Evolutionary conservation across 1,140 invertebrate genomes (phyloP), one percentile per base, ranked within the genome.

Genomic region (Agrilus planipennis): DNA sequence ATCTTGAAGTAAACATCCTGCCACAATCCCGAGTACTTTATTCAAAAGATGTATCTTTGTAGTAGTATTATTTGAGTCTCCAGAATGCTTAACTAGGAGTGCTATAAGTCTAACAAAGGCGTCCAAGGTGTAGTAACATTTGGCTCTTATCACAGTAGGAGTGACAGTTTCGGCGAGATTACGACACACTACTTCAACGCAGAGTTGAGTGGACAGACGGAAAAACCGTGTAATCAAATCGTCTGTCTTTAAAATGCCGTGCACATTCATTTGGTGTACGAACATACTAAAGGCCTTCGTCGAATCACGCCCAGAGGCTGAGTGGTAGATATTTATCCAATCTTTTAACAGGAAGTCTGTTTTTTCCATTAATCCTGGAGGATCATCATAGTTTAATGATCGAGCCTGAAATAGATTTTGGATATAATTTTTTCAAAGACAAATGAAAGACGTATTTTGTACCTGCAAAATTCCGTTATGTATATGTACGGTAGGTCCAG

Each of bases 151-250:
- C 38, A 85, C 68, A 21, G 70, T 68, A 10, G 65, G 68, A 9
- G 34, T 21, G n/a, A 41, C 37, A 18, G 25, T 50, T 43, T 79
- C 75, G 4, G 64, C 65, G n/a, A 77, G 58, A 40, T 70, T 70
- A 41, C 90, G 73, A 62, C 96, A 95, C 34, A 90, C 91, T 31
- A 93, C 75, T 55, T 98, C 92, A 0, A 96, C 87, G 62, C 94
- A 97, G 72, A 97, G 84, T 60, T 97, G 91, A 0, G 91, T 94
- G 34, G 89, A 93, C 14, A 96, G 77, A 18, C 94, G 79, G 71
- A 99, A 98, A 67, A 99, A 99, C 44, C 93, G 65, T 0, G 91
- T 93, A 37, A 99, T 95, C 42, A 94, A 72, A 59, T 99, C 94
- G 55, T 99, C 96, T 0, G 90, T 94, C 61, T 97, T 96, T 10